Evolutionary conservation across 30 jellyfish, hydroid and myxozoan genomes (phyloP).

Genomic region (Nemopilema nomurai): DNA sequence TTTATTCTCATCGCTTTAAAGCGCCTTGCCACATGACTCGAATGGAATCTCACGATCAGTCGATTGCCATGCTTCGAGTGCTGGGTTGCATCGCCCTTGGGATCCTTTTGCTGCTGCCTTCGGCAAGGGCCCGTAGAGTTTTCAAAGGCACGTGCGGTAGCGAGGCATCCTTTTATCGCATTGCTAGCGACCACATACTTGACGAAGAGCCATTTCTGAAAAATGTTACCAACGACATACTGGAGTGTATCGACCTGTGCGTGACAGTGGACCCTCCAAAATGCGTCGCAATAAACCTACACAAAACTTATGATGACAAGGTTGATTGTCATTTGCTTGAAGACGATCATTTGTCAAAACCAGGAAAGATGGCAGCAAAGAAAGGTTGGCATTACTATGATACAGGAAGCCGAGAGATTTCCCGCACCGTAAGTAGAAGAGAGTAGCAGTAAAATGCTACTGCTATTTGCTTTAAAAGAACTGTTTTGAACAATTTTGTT

Average conservation of each 20-base stretch:
- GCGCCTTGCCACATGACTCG: too few relatives aligned
- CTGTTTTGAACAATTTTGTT: too few relatives aligned
- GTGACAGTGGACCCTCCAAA: conserved; percentile 12
- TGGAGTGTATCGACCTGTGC: conserved; percentile 30
- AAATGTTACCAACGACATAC: conserved; percentile 1
- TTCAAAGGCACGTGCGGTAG: conserved; percentile 36
- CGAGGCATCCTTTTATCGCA: conserved; percentile 25
- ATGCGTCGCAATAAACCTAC: conserved; percentile 32
- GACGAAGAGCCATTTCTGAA: conserved; percentile 32
- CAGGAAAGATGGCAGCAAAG: conserved; percentile 7
- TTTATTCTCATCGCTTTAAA: too few relatives aligned
- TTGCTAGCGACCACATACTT: conserved; percentile 23
- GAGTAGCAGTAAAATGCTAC: too few relatives aligned
- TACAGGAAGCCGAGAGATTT: conserved; percentile 32
- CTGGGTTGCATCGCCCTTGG: neutral
- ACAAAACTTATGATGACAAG: neutral
- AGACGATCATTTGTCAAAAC: conserved; percentile 48
- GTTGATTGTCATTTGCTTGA: conserved; percentile 32
- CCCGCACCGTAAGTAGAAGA: conserved; percentile 36
- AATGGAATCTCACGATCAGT: neutral
- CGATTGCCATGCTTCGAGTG: neutral
- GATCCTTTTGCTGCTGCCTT: neutral
- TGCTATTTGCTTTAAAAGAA: too few relatives aligned
- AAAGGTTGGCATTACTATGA: conserved; percentile 39
- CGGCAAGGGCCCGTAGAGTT: conserved; percentile 6